These are phyloP conservation scores for Chrysotoxum bicinctum DNA, from an alignment of 2,888 invertebrate species.

Conservation along the genomic window DNA sequence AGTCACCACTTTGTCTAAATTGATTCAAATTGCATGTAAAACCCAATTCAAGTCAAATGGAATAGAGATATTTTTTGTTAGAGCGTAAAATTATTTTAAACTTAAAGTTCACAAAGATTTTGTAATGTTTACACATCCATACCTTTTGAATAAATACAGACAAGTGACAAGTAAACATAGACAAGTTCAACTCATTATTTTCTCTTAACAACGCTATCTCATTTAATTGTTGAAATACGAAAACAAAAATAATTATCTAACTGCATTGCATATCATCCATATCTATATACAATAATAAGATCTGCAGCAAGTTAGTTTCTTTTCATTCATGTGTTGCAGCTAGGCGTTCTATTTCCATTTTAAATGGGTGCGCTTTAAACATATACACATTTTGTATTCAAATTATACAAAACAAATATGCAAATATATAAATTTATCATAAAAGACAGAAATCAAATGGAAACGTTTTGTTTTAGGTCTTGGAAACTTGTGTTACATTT, in stretches of 20 bases:
- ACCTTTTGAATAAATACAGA: background rate
- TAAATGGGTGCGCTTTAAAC: background rate
- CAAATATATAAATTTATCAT: constrained; percentile 1
- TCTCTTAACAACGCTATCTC: constrained; percentile 20
- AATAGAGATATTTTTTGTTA: background rate
- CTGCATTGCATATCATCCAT: constrained; percentile 42
- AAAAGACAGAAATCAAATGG: constrained; percentile 2
- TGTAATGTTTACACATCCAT: background rate
- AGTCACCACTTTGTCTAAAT: no score
- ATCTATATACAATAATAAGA: background rate
- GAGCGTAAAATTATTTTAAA: background rate
- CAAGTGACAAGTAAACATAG: constrained; percentile 25
- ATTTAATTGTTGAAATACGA: constrained; percentile 34
- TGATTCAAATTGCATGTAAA: background rate
- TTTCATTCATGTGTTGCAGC: background rate
- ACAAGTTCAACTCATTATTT: constrained; percentile 1
- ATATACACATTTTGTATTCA: background rate
- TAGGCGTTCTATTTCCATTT: constrained; percentile 30
- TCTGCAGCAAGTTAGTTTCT: background rate
- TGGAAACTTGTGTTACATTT: background rate
- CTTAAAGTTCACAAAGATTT: background rate
- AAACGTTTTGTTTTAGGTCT: background rate
- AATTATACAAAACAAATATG: background rate
- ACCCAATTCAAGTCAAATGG: background rate
- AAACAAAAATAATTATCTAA: constrained; percentile 50